phyloP scores from a whole-genome alignment of 2,113 vertebrate genomes.

The Micromys minutus region DNA sequence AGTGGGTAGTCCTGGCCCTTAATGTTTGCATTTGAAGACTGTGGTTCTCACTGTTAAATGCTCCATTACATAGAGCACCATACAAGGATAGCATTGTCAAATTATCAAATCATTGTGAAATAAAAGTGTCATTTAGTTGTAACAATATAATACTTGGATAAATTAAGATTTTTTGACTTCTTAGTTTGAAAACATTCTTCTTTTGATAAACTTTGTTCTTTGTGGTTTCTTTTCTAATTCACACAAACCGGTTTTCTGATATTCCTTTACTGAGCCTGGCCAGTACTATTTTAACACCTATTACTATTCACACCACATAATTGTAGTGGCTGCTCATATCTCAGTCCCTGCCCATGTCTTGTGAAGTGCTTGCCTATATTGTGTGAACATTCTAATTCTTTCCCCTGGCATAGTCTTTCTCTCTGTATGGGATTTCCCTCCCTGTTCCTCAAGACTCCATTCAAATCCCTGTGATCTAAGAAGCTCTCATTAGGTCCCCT shows the following conservation, averaged over 20 bases:
- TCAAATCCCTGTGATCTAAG: background rate
- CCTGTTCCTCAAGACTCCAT: background rate
- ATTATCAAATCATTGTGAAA: background rate
- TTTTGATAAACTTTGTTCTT: background rate
- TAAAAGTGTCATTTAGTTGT: background rate
- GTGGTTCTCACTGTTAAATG: background rate
- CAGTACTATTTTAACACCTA: background rate
- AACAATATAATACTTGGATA: background rate
- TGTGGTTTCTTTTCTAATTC: background rate
- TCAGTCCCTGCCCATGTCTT: background rate
- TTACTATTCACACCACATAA: background rate
- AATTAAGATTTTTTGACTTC: background rate
- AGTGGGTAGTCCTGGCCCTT: background rate
- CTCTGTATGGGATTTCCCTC: background rate
- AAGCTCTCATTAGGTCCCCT: background rate
- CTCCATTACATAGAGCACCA: background rate
- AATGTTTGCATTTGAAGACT: background rate
- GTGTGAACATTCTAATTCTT: background rate
- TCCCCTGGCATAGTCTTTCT: background rate
- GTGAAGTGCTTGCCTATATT: background rate
- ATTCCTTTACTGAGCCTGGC: background rate
- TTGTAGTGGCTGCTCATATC: background rate
- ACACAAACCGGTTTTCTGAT: background rate
- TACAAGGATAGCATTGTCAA: background rate
- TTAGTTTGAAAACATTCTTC: constrained; percentile 9